Evolutionary conservation across 2,888 invertebrate genomes (phyloP).

Genomic region (Keiferia lycopersicella): DNA sequence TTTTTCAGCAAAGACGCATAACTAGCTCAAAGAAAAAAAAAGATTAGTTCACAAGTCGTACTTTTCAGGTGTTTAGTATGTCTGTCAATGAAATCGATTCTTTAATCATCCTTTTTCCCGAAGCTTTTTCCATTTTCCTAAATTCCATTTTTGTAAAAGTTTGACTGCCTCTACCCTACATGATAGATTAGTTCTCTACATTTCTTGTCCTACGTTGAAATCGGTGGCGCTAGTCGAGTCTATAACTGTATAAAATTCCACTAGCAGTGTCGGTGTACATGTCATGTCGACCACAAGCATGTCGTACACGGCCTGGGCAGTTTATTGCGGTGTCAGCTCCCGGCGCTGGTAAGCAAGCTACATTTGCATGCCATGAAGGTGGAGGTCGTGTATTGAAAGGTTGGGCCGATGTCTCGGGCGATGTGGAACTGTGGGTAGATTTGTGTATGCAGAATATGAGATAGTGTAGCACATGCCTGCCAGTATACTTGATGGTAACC

Average conservation of each 20-base stretch:
- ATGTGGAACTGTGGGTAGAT: background rate
- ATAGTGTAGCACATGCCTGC: background rate
- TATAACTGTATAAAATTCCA: constrained; percentile 12
- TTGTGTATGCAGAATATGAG: background rate
- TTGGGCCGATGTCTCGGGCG: background rate
- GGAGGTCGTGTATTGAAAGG: background rate
- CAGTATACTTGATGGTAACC: background rate
- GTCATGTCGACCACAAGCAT: constrained; percentile 7
- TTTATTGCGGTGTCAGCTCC: constrained; percentile 8
- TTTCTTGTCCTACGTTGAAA: constrained; percentile 3
- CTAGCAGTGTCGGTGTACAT: background rate
- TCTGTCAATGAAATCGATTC: too few relatives aligned
- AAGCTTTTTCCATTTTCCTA: background rate
- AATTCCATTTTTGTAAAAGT: background rate
- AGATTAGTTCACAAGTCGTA: too few relatives aligned
- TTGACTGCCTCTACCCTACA: background rate
- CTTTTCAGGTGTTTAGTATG: too few relatives aligned
- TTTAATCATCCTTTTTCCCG: background rate
- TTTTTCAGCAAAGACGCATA: too few relatives aligned
- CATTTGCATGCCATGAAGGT: constrained; percentile 1
- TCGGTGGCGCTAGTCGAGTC: constrained; percentile 13
- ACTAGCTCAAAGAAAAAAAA: too few relatives aligned
- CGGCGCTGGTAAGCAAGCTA: background rate
- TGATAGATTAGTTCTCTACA: constrained; percentile 9
- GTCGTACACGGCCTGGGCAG: background rate